Evolutionary conservation across 2,113 vertebrate genomes (phyloP), one percentile per base, ranked within the genome.

Genomic region (Piprites chloris): DNA sequence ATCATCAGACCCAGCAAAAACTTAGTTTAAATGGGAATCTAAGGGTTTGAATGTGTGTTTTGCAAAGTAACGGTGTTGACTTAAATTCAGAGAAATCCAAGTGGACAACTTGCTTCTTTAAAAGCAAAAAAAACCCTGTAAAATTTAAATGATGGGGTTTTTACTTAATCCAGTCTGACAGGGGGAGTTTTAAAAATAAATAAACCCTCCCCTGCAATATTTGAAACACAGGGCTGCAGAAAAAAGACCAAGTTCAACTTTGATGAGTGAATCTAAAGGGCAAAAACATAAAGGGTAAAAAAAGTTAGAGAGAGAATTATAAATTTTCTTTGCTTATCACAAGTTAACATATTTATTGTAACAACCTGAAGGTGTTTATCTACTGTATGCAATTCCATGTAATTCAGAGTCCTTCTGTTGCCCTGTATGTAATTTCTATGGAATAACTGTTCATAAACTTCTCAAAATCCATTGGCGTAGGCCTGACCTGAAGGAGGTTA

Each of bases 131-230:
- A 18, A 22, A 2, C 4, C n/a, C n/a, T 74, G 69, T 47, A 33
- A 76, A 62, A 89, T 75, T 93, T 76, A 88, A 81, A 65, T 84
- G 42, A 73, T 1, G 2, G 13, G 30, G 22, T 32, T 95, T 95
- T 90, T 90, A 52, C 63, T 65, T 95, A 90, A 87, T 75, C 22
- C 46, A 46, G 13, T 52, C 79, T 71, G 90, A 74, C 76, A 90
- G 76, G 47, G 37, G 47, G 68, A 65, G 52, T 65, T 88, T 95
- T 88, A 95, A 96, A 94, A 92, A 95, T 89, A 91, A 87, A 96
- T 79, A 87, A 92, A 66, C 46, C 46, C 59, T 91, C 71, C 52
- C n/a, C 75, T 84, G 47, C 72, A 71, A 14, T 94, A 33, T 47
- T 77, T 52, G 79, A 90, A 90, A 65, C 50, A 78, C 62, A 77